Base-by-base conservation (phyloP, 1,140 invertebrate genomes). In the Ips nitidus region DNA sequence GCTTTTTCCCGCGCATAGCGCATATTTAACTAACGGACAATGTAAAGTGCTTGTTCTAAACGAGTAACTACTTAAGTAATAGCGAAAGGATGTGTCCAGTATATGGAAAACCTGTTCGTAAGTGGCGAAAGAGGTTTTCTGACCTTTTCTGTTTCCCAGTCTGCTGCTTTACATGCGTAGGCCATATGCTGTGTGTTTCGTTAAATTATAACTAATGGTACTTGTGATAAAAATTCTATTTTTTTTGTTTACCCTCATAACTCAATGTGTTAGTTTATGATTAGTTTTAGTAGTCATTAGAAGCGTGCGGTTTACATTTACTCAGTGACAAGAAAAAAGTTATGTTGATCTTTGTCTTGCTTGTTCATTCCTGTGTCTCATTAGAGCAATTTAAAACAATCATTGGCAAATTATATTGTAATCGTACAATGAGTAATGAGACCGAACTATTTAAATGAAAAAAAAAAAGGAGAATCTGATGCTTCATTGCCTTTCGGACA, bases 51-150 rank as follows among this genome's bases (percentile, higher is more conserved):
- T 66, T 66, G 56, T 66, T 50, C 59, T 55, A 52, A 64, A 66
- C 65, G 56, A 66, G 55, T 52, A 58, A 66, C 65, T 58, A 66
- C 55, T 66, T 66, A 66, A 66, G 65, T 66, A 66, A 66, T 66
- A 66, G 65, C 65, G 65, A 66, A 66, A 66, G 65, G 65, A 66
- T 66, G 65, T 58, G 65, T 41, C 43, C 55, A 59, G 55, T 66
- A 66, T 66, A 57, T 42, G 53, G 43, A 59, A 40, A 66, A 66
- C 65, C 65, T 50, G 65, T 66, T 66, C 40, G n/a, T n/a, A 52
- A 66, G 55, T 66, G 65, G 65, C 65, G 41, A 66, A 66, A 66
- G 65, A 66, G 56, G 65, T 66, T 66, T 66, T 66, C 55, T 66
- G 65, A 66, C 65, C 65, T 66, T 58, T 66, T 45, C 39, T 43